phyloP scores from a whole-genome alignment of 1,140 invertebrate species.

The Neodiprion fabricii region DNA sequence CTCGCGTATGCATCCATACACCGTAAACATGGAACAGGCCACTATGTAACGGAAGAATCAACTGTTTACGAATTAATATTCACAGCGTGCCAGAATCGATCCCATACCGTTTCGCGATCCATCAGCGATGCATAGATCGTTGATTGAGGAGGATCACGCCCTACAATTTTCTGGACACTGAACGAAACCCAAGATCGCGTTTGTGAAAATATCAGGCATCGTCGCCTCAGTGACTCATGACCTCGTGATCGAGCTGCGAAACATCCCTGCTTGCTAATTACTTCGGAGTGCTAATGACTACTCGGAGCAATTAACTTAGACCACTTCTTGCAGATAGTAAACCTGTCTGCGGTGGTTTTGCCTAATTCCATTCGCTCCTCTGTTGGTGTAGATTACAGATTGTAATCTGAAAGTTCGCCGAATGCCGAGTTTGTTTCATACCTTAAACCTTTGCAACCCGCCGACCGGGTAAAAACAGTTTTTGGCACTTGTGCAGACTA shows the following conservation, averaged over 20 bases:
- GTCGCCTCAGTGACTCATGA: not conserved
- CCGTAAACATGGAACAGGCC: too few species aligned
- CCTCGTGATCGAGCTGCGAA: not conserved
- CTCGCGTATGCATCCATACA: too few species aligned
- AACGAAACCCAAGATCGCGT: not conserved
- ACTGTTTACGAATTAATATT: not conserved
- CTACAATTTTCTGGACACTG: not conserved
- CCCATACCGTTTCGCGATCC: not conserved
- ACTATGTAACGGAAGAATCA: not conserved
- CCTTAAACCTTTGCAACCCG: too few species aligned
- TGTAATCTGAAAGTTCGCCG: not conserved
- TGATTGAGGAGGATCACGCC: too few species aligned
- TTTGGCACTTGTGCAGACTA: too few species aligned
- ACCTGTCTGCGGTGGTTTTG: not conserved
- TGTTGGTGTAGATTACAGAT: not conserved
- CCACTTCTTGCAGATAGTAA: not conserved
- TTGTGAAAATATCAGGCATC: not conserved
- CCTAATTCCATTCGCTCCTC: not conserved
- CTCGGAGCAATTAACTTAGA: not conserved
- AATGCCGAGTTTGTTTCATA: too few species aligned
- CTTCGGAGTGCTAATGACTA: slow-evolving; percentile 5
- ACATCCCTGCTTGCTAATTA: slow-evolving; percentile 5
- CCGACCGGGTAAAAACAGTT: too few species aligned
- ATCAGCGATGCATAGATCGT: too few species aligned
- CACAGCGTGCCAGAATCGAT: not conserved